These are phyloP conservation scores for Scolopax mira DNA, from an alignment of 2,113 vertebrate genomes.

Conservation along the genomic window DNA sequence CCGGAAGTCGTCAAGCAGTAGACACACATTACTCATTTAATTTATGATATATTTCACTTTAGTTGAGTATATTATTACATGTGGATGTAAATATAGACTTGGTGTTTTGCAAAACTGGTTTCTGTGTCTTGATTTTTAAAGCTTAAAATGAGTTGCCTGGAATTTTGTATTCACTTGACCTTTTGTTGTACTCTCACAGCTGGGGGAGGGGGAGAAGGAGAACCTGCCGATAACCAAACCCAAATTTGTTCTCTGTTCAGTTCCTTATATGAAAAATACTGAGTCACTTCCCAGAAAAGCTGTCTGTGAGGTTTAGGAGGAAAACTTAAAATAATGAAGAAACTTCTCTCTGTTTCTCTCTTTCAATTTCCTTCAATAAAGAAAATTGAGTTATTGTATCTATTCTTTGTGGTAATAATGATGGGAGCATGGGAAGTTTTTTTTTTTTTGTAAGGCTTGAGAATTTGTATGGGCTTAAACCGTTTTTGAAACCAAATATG, in stretches of 20 bases:
- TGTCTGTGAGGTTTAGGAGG: background rate
- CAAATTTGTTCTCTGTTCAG: background rate
- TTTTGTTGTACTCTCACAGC: fast-evolving
- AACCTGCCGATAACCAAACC: background rate
- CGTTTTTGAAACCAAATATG: fast-evolving
- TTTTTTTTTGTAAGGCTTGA: background rate
- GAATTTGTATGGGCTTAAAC: background rate
- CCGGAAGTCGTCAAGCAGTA: constrained; percentile 73
- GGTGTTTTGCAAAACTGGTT: constrained; percentile 77
- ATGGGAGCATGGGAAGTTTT: background rate
- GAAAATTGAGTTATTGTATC: background rate
- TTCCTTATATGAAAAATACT: background rate
- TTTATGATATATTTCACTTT: constrained; percentile 83
- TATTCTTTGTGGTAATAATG: background rate
- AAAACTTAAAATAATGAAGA: background rate
- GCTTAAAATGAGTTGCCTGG: background rate
- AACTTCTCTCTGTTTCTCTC: background rate
- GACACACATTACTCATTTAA: constrained; percentile 77
- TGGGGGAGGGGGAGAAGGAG: background rate
- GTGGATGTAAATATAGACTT: constrained; percentile 84
- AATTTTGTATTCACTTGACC: background rate
- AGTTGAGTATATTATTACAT: constrained; percentile 80
- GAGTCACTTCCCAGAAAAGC: constrained; percentile 7
- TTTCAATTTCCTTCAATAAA: background rate
- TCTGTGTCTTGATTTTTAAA: constrained; percentile 44